These are phyloP conservation scores for Ahaetulla prasina DNA, from an alignment of 2,113 vertebrate genomes.

Conservation along the genomic window DNA sequence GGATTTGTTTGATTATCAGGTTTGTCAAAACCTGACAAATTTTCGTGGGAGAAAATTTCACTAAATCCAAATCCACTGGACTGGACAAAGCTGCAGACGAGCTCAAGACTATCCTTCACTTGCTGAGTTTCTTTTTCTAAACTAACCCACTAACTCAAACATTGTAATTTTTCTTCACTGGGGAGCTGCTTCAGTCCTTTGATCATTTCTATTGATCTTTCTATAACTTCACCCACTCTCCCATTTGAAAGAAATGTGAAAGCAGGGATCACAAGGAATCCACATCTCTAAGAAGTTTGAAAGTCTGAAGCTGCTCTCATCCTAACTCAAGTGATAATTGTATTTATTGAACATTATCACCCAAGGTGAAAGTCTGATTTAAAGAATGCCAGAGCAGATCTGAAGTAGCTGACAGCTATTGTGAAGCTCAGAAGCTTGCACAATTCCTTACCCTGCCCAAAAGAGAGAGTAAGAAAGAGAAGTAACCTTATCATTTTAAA, in stretches of 20 bases:
- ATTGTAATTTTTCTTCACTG: background rate
- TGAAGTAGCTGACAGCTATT: conserved; percentile 14
- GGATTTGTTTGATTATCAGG: accelerated
- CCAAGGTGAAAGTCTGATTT: conserved; percentile 29
- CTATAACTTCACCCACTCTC: background rate
- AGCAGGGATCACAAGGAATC: background rate
- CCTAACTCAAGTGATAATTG: background rate
- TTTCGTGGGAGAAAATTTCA: background rate
- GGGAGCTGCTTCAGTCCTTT: background rate
- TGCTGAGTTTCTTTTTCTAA: background rate
- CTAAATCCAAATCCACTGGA: background rate
- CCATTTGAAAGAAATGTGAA: background rate
- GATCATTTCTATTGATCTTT: background rate
- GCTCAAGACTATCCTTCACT: background rate
- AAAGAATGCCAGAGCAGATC: conserved; percentile 29
- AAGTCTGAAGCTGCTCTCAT: background rate
- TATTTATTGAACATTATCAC: background rate
- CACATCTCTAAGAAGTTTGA: background rate
- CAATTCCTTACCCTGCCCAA: background rate
- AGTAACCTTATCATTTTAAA: conserved; percentile 5
- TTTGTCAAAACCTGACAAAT: background rate
- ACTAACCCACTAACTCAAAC: background rate
- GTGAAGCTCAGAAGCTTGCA: background rate
- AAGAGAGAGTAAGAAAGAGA: background rate
- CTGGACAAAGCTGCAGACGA: background rate